Conservation (phyloP, 2,113 vertebrate species). For the Morone chrysops region DNA sequence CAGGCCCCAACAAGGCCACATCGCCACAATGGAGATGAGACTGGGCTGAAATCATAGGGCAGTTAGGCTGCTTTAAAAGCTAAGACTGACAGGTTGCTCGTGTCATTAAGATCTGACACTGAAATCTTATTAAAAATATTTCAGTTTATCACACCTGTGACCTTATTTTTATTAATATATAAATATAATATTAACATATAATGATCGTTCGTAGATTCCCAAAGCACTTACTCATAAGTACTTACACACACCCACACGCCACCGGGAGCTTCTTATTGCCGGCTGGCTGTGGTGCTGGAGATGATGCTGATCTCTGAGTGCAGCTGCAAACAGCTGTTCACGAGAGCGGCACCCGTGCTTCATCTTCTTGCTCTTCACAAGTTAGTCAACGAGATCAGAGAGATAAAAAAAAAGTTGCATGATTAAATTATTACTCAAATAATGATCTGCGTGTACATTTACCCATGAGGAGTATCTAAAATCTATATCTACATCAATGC, state of each 20-base stretch:
- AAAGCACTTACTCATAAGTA: not conserved
- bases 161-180: too few species aligned
- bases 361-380: too few species aligned
- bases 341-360: too few species aligned
- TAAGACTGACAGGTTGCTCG: not conserved
- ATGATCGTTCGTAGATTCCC: not conserved
- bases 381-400: too few species aligned
- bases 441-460: too few species aligned
- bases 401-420: too few species aligned
- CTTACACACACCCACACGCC: not conserved
- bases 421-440: too few species aligned
- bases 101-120: not conserved
- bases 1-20: slow-evolving; percentile 13
- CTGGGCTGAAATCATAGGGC: not conserved
- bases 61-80: not conserved
- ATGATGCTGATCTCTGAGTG: not conserved
- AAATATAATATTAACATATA: too few species aligned
- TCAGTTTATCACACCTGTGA: not conserved
- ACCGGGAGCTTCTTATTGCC: too few species aligned
- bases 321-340: too few species aligned
- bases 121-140: not conserved
- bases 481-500: too few species aligned
- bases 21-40: not conserved
- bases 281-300: not conserved
- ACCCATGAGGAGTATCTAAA: too few species aligned